These are phyloP conservation scores for Amphibalanus amphitrite DNA, from an alignment of 1,140 invertebrate genomes.

Conservation along the genomic window DNA sequence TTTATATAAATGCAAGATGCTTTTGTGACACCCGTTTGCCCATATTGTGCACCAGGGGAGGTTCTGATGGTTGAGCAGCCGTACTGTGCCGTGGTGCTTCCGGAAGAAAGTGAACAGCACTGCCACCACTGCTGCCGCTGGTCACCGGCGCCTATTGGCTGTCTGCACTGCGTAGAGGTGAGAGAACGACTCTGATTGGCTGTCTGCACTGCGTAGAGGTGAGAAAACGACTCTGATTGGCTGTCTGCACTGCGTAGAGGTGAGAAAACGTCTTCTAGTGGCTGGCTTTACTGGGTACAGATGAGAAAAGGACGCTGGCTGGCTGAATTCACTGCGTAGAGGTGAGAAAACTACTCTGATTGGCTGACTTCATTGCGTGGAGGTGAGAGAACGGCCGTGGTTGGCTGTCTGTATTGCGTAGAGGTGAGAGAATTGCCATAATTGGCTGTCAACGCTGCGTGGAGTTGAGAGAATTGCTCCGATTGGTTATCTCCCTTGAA, in stretches of 20 bases:
- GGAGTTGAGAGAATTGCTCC: neutral
- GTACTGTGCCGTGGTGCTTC: neutral
- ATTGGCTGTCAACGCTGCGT: neutral
- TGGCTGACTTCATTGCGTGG: neutral
- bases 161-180: neutral
- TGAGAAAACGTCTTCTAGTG: too few relatives aligned
- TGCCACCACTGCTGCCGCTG: constrained; percentile 1
- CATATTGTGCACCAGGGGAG: neutral
- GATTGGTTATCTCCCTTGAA: too few relatives aligned
- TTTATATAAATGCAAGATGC: too few relatives aligned
- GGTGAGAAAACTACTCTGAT: neutral
- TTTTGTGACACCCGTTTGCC: neutral
- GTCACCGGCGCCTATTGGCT: neutral
- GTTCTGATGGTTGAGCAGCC: neutral
- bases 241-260: too few relatives aligned
- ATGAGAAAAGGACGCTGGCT: too few relatives aligned
- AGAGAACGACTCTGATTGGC: neutral
- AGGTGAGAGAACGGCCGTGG: neutral
- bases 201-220: too few relatives aligned
- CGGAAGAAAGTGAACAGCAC: neutral
- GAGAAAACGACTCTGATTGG: too few relatives aligned
- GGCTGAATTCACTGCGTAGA: too few relatives aligned
- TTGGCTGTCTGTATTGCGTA: too few relatives aligned
- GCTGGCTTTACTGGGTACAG: too few relatives aligned
- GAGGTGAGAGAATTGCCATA: too few relatives aligned